Evolutionary conservation across 2,113 vertebrate species (phyloP).

Genomic region (Noctilio leporinus): DNA sequence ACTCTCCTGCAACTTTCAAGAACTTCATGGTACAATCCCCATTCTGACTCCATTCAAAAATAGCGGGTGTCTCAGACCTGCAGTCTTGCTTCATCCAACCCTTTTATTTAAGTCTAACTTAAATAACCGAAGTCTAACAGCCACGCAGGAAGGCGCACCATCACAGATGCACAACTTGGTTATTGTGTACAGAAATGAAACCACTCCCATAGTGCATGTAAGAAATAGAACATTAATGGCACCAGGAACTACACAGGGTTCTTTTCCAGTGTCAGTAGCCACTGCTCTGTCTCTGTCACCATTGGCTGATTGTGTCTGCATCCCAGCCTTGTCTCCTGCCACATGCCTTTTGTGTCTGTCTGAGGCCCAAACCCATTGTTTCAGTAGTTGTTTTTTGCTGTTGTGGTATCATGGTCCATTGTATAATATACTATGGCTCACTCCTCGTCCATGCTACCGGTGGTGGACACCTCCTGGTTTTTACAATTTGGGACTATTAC

Average conservation of each 20-base stretch:
- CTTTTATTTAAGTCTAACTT: not conserved
- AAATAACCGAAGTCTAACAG: no score
- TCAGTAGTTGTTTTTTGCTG: not conserved
- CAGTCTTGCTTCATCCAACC: not conserved
- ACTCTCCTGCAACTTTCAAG: not conserved
- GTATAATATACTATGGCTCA: not conserved
- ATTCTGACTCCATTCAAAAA: not conserved
- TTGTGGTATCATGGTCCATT: not conserved
- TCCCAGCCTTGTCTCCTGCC: not conserved
- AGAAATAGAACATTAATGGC: not conserved
- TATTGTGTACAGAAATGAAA: not conserved
- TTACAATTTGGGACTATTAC: not conserved
- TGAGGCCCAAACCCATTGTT: not conserved
- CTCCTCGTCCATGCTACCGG: not conserved
- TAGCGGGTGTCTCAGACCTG: not conserved
- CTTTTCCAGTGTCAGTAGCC: not conserved
- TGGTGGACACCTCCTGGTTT: not conserved
- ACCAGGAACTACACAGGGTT: not conserved
- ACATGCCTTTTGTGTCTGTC: not conserved
- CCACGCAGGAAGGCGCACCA: not conserved
- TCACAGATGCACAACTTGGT: not conserved
- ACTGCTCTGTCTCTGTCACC: not conserved
- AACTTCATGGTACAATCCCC: not conserved
- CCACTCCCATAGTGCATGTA: not conserved
- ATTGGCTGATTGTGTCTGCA: not conserved